Evolutionary conservation across 2,888 invertebrate genomes (phyloP).

Genomic region (Drosophila neutralis): DNA sequence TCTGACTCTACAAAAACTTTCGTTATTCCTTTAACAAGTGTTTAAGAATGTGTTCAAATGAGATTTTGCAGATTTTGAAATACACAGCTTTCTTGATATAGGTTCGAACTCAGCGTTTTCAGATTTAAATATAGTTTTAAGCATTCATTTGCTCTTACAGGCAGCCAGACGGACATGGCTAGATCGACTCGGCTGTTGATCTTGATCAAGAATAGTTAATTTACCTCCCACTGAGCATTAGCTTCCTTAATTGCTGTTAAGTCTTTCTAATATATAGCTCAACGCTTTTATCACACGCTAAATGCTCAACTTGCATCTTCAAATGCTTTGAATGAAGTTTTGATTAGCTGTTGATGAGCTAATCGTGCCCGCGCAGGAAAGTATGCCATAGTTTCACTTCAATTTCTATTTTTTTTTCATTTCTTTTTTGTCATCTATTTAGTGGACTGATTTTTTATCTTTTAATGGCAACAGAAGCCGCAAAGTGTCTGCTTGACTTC

Average conservation of each 20-base stretch:
- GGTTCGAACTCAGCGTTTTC: neutral
- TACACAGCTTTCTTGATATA: neutral
- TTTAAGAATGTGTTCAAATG: neutral
- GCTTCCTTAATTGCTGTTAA: neutral
- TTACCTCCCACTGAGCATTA: neutral
- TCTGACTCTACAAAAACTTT: neutral
- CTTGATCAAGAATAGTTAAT: neutral
- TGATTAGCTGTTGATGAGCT: slow-evolving; percentile 24
- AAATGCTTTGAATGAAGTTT: slow-evolving; percentile 7
- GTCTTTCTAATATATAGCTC: too few relatives aligned
- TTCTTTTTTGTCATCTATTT: neutral
- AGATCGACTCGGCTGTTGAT: neutral
- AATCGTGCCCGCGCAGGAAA: slow-evolving; percentile 9
- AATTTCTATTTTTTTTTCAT: neutral
- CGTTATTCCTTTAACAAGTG: neutral
- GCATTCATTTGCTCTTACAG: neutral
- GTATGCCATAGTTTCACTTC: slow-evolving; percentile 10
- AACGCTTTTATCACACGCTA: neutral
- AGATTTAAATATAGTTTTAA: too few relatives aligned
- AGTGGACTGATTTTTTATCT: slow-evolving; percentile 39
- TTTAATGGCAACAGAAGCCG: slow-evolving; percentile 33
- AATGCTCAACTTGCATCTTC: neutral
- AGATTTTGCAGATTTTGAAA: neutral
- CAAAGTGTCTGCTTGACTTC: slow-evolving; percentile 48
- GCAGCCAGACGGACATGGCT: neutral